These are phyloP conservation scores for Steatornis caripensis DNA, from an alignment of 2,113 vertebrate genomes.

Conservation along the genomic window DNA sequence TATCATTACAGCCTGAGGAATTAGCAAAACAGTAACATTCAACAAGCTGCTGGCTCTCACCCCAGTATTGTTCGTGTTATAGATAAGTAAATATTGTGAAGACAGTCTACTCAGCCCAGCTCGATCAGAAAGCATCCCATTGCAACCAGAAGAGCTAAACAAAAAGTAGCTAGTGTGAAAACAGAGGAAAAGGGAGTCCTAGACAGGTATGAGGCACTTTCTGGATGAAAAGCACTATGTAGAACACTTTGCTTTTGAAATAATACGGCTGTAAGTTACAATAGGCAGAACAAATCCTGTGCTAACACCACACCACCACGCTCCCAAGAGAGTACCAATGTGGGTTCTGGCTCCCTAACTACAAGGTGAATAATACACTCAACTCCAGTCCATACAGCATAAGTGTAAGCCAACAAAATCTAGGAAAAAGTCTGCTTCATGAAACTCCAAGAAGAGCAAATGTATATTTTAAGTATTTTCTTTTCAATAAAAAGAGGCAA, in stretches of 20 bases:
- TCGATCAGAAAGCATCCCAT: not conserved
- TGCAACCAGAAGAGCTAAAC: not conserved
- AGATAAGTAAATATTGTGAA: not conserved
- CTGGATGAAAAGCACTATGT: not conserved
- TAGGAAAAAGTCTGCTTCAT: not conserved
- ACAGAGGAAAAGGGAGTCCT: not conserved
- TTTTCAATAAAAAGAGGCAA: not conserved
- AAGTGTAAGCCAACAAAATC: not conserved
- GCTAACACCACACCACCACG: not conserved
- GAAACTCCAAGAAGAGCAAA: not conserved
- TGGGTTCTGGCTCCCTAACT: not conserved
- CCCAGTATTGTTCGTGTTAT: not conserved
- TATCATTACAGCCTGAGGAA: not conserved
- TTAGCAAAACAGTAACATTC: not conserved
- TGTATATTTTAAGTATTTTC: not conserved
- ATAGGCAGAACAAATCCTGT: not conserved
- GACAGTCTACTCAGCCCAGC: not conserved
- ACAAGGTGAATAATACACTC: not conserved
- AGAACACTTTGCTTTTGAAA: not conserved
- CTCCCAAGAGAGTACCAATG: not conserved
- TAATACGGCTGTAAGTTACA: not conserved
- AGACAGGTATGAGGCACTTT: not conserved
- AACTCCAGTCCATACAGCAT: not conserved
- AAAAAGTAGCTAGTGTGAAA: not conserved
- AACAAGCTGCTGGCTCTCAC: not conserved